These are phyloP conservation scores for Danaus chrysippus DNA, from an alignment of 2,888 invertebrate species.

Conservation along the genomic window DNA sequence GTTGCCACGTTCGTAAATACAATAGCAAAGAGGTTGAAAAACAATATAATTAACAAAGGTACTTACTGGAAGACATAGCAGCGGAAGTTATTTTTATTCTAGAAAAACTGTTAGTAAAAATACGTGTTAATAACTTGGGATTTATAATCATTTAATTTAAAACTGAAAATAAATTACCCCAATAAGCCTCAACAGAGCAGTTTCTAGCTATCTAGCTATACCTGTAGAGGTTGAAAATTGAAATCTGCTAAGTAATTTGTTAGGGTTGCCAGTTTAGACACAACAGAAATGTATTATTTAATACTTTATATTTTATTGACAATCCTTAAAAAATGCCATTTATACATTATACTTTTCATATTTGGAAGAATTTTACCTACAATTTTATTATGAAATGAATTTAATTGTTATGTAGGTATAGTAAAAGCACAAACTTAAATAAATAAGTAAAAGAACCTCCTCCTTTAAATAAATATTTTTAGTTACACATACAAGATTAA, in stretches of 20 bases:
- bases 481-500: no score
- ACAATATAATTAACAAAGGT: constrained; percentile 9
- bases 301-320: no score
- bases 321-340: no score
- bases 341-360: no score
- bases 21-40: constrained; percentile 7
- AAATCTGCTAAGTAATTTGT: constrained; percentile 1
- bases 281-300: no score
- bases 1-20: not conserved
- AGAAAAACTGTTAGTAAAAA: constrained; percentile 39
- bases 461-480: no score
- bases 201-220: constrained; percentile 5
- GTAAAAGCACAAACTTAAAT: no score
- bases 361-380: no score
- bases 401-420: no score
- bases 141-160: constrained; percentile 51
- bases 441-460: no score
- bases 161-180: constrained; percentile 29
- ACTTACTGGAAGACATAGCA: constrained; percentile 55
- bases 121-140: constrained; percentile 41
- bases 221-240: not conserved
- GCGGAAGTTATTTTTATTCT: constrained; percentile 39
- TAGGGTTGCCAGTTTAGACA: constrained; percentile 1
- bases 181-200: constrained; percentile 1
- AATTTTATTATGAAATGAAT: no score